Conservation (phyloP, 2,888 invertebrate genomes). For the Nymphalis polychloros region DNA sequence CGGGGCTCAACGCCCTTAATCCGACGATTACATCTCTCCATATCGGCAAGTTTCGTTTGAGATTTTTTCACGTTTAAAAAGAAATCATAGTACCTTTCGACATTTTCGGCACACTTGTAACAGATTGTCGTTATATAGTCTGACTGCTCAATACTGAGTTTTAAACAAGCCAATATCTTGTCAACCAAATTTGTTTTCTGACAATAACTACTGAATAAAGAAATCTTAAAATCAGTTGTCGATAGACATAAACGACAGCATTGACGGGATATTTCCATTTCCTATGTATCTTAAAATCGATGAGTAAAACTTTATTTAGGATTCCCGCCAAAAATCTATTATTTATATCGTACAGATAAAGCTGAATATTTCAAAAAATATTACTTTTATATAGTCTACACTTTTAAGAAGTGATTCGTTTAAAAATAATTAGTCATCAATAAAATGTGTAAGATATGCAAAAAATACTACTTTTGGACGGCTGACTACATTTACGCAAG, state of each 20-base stretch:
- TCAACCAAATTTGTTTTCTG: conserved; percentile 60
- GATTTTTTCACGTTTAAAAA: conserved; percentile 59
- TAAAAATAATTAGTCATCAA: conserved; percentile 18
- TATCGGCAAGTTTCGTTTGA: conserved; percentile 49
- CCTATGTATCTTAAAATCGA: conserved; percentile 30
- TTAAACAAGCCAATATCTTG: conserved; percentile 66
- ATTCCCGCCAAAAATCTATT: conserved; percentile 45
- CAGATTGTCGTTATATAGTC: conserved; percentile 65
- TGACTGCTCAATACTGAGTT: conserved; percentile 62
- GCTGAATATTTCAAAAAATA: conserved; percentile 37
- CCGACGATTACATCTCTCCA: conserved; percentile 46
- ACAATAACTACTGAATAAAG: conserved; percentile 62
- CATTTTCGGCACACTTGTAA: conserved; percentile 65
- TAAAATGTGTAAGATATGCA: conserved; percentile 44
- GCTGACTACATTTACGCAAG: conserved; percentile 59
- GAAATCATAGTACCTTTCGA: conserved; percentile 69
- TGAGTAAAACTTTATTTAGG: conserved; percentile 31
- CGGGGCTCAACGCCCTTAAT: conserved; percentile 37
- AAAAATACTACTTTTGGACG: conserved; percentile 72
- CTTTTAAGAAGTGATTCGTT: conserved; percentile 28
- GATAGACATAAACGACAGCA: conserved; percentile 67
- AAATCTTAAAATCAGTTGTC: conserved; percentile 67
- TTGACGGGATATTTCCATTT: conserved; percentile 63
- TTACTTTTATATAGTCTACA: conserved; percentile 32
- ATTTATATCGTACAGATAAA: conserved; percentile 36